Percentiles rank a stretch among this genome's conserved stretches.
Conservation (phyloP, 1,140 invertebrate species). For the Camponotus pennsylvanicus region DNA sequence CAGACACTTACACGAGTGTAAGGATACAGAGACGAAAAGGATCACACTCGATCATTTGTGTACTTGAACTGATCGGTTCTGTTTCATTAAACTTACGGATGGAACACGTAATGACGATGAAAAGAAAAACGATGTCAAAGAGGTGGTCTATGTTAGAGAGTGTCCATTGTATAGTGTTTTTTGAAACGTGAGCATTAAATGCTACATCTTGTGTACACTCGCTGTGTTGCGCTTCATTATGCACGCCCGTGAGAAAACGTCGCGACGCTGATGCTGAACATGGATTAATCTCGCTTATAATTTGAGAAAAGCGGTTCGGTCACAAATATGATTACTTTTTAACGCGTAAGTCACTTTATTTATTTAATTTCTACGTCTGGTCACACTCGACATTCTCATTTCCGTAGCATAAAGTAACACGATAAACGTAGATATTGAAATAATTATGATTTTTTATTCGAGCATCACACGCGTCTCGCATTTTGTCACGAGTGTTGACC, state of each 20-base stretch:
- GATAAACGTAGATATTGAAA: background rate
- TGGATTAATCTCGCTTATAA: background rate
- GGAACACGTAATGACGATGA: constrained; percentile 79
- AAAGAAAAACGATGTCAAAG: constrained; percentile 80
- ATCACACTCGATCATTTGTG: constrained; percentile 78
- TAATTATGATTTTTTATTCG: constrained; percentile 37
- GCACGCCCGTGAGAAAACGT: constrained; percentile 63
- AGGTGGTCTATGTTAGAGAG: constrained; percentile 86
- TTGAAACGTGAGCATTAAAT: constrained; percentile 90
- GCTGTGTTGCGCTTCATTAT: constrained; percentile 74
- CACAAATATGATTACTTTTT: background rate
- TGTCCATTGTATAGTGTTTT: constrained; percentile 89
- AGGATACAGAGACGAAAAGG: constrained; percentile 42
- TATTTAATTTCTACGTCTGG: constrained; percentile 12
- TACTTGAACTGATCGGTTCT: constrained; percentile 78
- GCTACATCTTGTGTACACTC: constrained; percentile 88
- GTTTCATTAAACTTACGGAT: constrained; percentile 80
- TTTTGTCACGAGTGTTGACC: constrained; percentile 60
- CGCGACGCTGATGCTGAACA: constrained; percentile 65
- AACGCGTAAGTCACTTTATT: constrained; percentile 4
- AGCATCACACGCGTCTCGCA: constrained; percentile 61
- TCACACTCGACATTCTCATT: background rate
- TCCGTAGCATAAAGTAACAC: background rate
- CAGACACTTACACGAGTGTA: constrained; percentile 50
- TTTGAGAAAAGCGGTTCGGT: background rate